Base-by-base conservation (phyloP, 2,113 vertebrate species). In the Recurvirostra avosetta region DNA sequence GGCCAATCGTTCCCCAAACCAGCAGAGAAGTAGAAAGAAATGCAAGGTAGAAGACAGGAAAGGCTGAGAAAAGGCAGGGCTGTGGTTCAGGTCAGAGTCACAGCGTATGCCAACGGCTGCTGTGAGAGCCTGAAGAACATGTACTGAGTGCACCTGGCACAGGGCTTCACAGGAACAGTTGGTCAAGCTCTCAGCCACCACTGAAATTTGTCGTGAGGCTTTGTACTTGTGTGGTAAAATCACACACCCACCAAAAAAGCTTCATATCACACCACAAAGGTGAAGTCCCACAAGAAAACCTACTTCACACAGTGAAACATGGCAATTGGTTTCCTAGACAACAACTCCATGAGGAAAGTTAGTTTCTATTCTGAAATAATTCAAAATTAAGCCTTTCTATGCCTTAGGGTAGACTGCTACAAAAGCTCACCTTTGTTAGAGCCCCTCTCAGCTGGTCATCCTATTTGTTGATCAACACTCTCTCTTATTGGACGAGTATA, bases 91-190 rank as follows among this genome's bases (percentile, higher is more conserved):
- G 26, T 55, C 52, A 22, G 26, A 55, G 23, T 26, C 29, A 72
- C 45, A 41, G 32, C 0, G 0, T 52, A 47, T 0, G 3, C 4
- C 23, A 16, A 3, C 0, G 3, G 20, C 16, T 40, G 10, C 23
- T 75, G 18, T 0, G 6, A 61, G 30, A 82, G 7, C 36, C 71
- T 49, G 50, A 23, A 70, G 32, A 59, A 20, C 12, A 8, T 1
- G 6, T 27, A 12, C 20, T 12, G n/a, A 26, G 20, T 6, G 9
- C 6, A 23, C 20, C 20, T 40, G n/a, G 25, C 25, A 38, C 1
- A 1, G 13, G 29, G 14, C 40, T 88, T 50, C 49, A 12, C 14
- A 56, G 29, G 15, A 41, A 22, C 61, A 52, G 21, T 2, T 3
- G 6, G 14, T 47, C 20, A 9, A 40, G 34, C 15, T 62, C 55